These are phyloP conservation scores for Vireo griseus DNA, from an alignment of 2,797 vertebrate species.

Conservation along the genomic window DNA sequence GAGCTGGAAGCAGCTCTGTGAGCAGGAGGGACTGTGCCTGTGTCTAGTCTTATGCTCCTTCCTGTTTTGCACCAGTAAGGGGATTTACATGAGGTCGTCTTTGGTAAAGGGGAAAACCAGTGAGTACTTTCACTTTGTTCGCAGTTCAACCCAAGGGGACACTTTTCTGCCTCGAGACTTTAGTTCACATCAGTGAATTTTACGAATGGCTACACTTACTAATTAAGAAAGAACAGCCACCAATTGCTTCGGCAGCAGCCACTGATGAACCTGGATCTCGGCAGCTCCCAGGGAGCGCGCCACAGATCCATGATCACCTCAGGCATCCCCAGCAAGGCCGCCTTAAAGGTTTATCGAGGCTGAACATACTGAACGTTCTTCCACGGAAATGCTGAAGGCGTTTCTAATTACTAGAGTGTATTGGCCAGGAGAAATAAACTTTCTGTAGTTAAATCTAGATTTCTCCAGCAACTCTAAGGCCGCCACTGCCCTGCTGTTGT, in stretches of 20 bases:
- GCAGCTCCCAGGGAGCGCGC: neutral
- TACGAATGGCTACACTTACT: neutral
- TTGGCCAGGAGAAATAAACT: neutral
- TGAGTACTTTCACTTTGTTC: rapidly evolving
- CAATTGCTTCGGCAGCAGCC: neutral
- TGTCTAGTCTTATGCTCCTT: neutral
- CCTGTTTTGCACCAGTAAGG: neutral
- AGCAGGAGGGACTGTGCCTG: neutral
- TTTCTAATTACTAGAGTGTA: neutral
- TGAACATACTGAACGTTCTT: neutral
- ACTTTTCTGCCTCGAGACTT: neutral
- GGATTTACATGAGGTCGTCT: neutral
- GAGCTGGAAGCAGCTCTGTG: neutral
- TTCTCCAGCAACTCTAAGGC: too few species aligned
- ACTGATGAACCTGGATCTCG: rapidly evolving
- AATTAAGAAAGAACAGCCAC: neutral
- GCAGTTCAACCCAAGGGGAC: too few species aligned
- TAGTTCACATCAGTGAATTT: neutral
- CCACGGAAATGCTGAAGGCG: rapidly evolving
- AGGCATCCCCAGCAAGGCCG: neutral
- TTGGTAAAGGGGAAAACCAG: neutral
- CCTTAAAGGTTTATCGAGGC: rapidly evolving
- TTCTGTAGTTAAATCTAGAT: rapidly evolving
- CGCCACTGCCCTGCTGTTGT: rapidly evolving
- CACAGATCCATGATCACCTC: rapidly evolving